Evolutionary conservation across 2,113 vertebrate genomes (phyloP).

Genomic region (Caretta caretta): DNA sequence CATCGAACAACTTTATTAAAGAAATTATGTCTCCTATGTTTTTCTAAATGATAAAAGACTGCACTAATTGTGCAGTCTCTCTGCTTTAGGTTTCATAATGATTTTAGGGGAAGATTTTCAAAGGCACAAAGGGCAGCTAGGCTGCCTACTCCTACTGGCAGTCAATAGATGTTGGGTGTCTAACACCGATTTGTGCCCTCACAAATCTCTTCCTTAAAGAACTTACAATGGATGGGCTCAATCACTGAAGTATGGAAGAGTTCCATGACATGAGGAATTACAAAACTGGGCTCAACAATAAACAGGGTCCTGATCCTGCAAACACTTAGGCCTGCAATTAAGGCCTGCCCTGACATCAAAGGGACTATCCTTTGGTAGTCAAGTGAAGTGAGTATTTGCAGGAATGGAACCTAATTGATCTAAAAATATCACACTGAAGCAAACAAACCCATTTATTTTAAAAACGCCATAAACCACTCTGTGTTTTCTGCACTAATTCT

Average conservation of each 20-base stretch:
- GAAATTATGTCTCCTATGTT: background rate
- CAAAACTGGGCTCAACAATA: background rate
- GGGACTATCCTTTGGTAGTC: background rate
- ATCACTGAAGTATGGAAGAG: background rate
- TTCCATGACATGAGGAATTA: background rate
- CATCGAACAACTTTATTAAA: background rate
- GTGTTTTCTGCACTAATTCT: background rate
- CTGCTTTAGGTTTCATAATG: constrained; percentile 45
- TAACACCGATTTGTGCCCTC: background rate
- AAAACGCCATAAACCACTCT: accelerated
- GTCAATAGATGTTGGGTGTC: background rate
- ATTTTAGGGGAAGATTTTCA: constrained; percentile 26
- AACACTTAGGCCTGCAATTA: background rate
- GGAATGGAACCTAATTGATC: background rate
- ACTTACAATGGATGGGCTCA: background rate
- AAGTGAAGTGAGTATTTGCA: background rate
- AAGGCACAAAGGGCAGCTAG: constrained; percentile 41
- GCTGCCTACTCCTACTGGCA: background rate
- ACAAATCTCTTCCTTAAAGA: background rate
- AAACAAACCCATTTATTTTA: background rate
- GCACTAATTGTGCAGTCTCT: constrained; percentile 36
- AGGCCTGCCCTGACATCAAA: background rate
- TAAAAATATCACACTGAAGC: background rate
- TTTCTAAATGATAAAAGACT: constrained; percentile 5
- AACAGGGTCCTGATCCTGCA: background rate